Base-by-base conservation (phyloP, 2,113 vertebrate species). In the Chascanopsetta lugubris region DNA sequence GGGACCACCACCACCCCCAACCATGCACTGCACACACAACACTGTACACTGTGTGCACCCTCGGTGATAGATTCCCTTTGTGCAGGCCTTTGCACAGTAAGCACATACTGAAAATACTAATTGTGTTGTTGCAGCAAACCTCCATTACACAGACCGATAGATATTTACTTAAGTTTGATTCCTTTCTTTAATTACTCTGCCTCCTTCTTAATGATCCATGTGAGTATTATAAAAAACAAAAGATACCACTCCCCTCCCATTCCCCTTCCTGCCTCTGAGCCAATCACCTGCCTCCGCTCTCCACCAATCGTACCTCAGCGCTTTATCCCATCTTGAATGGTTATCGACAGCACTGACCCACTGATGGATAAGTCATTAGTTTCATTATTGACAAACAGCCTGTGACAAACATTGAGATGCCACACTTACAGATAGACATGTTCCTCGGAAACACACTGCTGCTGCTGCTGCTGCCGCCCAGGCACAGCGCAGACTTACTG, bases 281-380 rank as follows among this genome's bases (percentile, higher is more conserved):
- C 27, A 75, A 59, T 72, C 48, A 55, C 24, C 5, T 48, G 4
- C 38, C 43, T n/a, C 32, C 2, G 26, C 29, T 57, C 43, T 18
- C 43, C 8, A 67, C 67, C 71, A 84, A 70, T 80, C 63, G 73
- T 34, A 70, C 20, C 18, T 15, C 22, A 61, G n/a, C 17, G 20
- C 17, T 82, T 58, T 55, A 40, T 77, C 67, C 62, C 34, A 7
- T 75, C 45, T 13, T 64, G 30, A 76, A 62, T 36, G 42, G 13
- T 50, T 75, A 79, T 79, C 34, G 78, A 57, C 72, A 61, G 29
- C 67, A 80, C 75, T 68, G 78, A 80, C 17, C 58, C 8, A 29
- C 47, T 61, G 70, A 76, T 80, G 66, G 63, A 72, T 61, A 61
- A 66, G 46, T 77, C 73, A 79, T 85, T 83, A 80, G 48, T 36